A percentile compares a stretch with the other conserved stretches of the same genome.
Conservation (phyloP, 2,797 vertebrate species). For the Lepus oiostolus region DNA sequence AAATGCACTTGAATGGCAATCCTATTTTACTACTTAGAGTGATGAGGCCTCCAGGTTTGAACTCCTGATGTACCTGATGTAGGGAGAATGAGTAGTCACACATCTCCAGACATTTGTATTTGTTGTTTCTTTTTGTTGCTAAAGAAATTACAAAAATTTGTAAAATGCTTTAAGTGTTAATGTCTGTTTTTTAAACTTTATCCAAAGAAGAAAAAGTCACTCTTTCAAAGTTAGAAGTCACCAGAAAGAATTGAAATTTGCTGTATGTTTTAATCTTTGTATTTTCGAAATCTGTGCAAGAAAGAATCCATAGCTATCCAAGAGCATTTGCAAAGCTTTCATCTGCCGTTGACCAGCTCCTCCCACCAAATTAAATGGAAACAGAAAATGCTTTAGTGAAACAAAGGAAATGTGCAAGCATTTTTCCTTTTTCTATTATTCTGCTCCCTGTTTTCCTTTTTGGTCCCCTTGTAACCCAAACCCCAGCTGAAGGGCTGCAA, state of each 20-base stretch:
- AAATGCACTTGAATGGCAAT: neutral
- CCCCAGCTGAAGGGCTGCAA: constrained; percentile 87
- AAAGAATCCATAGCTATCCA: constrained; percentile 77
- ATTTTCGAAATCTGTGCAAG: constrained; percentile 80
- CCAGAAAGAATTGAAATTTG: constrained; percentile 81
- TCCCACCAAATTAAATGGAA: constrained; percentile 85
- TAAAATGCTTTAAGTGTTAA: constrained; percentile 73
- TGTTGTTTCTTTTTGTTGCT: constrained; percentile 66
- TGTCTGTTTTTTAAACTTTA: constrained; percentile 75
- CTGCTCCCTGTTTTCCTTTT: constrained; percentile 84
- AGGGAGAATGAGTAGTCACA: constrained; percentile 36
- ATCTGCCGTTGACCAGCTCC: constrained; percentile 84
- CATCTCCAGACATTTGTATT: constrained; percentile 9
- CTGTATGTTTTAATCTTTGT: constrained; percentile 73
- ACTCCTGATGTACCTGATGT: neutral
- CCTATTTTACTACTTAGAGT: neutral
- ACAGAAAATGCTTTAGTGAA: constrained; percentile 87
- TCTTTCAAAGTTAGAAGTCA: constrained; percentile 78
- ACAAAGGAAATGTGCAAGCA: constrained; percentile 90
- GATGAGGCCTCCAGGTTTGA: neutral
- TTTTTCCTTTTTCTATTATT: constrained; percentile 87
- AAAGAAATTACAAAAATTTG: constrained; percentile 59
- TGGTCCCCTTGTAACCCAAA: constrained; percentile 85
- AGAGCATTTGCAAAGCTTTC: constrained; percentile 84
- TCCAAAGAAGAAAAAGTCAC: constrained; percentile 84